Conservation (phyloP, 1,140 invertebrate genomes). For the Acromyrmex charruanus region DNA sequence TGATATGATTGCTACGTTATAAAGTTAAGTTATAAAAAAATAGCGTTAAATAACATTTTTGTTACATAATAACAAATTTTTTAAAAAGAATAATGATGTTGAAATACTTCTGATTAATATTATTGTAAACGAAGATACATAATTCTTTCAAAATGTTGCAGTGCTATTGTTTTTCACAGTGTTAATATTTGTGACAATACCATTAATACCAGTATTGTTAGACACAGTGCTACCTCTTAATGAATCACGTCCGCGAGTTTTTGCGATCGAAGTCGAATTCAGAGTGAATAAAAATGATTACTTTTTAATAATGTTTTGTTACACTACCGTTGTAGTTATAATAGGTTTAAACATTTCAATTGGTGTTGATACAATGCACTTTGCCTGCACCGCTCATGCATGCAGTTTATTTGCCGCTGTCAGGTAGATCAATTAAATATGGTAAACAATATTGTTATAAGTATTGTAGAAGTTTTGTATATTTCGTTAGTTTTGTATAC, state of each 20-base stretch:
- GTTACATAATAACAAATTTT: too few relatives aligned
- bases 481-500: background rate
- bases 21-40: background rate
- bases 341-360: background rate
- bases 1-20: background rate
- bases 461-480: background rate
- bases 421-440: background rate
- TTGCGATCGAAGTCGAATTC: background rate
- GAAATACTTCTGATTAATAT: too few relatives aligned
- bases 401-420: constrained; percentile 43
- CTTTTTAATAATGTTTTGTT: constrained; percentile 3
- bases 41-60: too few relatives aligned
- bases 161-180: background rate
- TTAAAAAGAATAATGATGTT: too few relatives aligned
- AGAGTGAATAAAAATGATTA: constrained; percentile 4
- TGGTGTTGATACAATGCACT: constrained; percentile 7
- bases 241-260: constrained; percentile 9
- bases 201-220: constrained; percentile 18
- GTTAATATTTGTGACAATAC: background rate
- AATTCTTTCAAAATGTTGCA: background rate
- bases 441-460: background rate
- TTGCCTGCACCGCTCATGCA: constrained; percentile 7
- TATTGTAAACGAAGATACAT: too few relatives aligned
- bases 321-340: background rate
- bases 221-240: constrained; percentile 15